phyloP scores from a whole-genome alignment of 1,140 invertebrate species.

The Nasonia longicornis region DNA sequence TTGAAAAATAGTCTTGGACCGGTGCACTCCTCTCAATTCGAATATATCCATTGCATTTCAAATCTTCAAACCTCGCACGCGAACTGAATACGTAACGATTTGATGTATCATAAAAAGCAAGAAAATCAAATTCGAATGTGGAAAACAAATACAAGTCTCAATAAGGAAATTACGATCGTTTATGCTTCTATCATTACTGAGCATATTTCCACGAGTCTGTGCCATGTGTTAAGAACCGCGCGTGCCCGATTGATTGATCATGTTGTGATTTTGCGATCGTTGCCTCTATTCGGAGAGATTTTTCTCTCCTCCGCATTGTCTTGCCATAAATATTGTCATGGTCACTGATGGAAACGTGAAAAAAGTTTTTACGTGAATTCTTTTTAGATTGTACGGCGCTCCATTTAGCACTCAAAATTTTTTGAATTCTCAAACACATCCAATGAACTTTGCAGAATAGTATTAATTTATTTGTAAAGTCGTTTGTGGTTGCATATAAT shows the following conservation, averaged over 20 bases:
- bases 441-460: conserved; percentile 7
- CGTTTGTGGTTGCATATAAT: background rate
- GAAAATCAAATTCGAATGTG: background rate
- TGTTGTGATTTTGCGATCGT: conserved; percentile 37
- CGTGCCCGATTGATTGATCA: conserved; percentile 36
- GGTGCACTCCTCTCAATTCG: background rate
- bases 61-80: conserved; percentile 21
- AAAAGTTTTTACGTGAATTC: background rate
- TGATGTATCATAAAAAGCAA: background rate
- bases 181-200: conserved; percentile 17
- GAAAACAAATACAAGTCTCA: conserved; percentile 5
- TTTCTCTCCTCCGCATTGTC: conserved; percentile 21
- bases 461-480: background rate
- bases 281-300: conserved; percentile 41
- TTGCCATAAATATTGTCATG: conserved; percentile 44
- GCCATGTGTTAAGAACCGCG: conserved; percentile 16
- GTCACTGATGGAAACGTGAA: conserved; percentile 25
- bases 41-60: conserved; percentile 5
- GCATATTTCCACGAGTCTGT: conserved; percentile 11
- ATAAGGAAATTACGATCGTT: background rate
- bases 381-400: background rate
- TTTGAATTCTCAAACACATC: background rate
- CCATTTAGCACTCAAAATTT: background rate
- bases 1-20: conserved; percentile 30
- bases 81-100: conserved; percentile 1